phyloP scores from a whole-genome alignment of 1,140 invertebrate species.

The Melipona quadrifasciata region DNA sequence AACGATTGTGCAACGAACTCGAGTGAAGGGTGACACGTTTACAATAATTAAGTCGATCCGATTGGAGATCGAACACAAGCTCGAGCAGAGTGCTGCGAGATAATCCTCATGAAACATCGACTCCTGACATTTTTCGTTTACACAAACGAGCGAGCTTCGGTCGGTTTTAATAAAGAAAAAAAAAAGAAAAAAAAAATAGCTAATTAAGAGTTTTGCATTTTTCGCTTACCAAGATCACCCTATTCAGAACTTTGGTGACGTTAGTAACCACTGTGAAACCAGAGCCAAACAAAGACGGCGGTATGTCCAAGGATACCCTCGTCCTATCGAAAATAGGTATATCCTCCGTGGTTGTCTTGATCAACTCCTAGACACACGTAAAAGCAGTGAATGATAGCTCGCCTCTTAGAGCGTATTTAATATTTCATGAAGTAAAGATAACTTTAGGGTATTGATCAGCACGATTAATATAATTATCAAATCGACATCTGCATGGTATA shows the following conservation, averaged over 20 bases:
- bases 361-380: slow-evolving; percentile 62
- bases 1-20: slow-evolving; percentile 32
- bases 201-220: neutral
- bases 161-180: neutral
- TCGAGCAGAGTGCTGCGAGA: neutral
- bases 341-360: slow-evolving; percentile 84
- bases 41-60: neutral
- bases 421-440: too few species aligned
- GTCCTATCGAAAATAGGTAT: slow-evolving; percentile 87
- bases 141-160: neutral
- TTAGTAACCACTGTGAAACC: slow-evolving; percentile 88
- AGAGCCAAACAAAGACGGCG: slow-evolving; percentile 85
- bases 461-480: too few species aligned
- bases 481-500: too few species aligned
- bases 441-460: too few species aligned
- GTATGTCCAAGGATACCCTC: slow-evolving; percentile 85
- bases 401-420: neutral
- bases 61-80: neutral
- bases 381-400: slow-evolving; percentile 2
- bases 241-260: slow-evolving; percentile 86
- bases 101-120: neutral
- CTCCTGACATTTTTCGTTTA: neutral
- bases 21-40: slow-evolving; percentile 62
- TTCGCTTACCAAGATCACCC: slow-evolving; percentile 85
- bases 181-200: neutral